Percentiles rank a stretch among this genome's conserved stretches.
These are phyloP conservation scores for Drosophila sechellia DNA, from an alignment of 1,140 invertebrate species.

Conservation along the genomic window DNA sequence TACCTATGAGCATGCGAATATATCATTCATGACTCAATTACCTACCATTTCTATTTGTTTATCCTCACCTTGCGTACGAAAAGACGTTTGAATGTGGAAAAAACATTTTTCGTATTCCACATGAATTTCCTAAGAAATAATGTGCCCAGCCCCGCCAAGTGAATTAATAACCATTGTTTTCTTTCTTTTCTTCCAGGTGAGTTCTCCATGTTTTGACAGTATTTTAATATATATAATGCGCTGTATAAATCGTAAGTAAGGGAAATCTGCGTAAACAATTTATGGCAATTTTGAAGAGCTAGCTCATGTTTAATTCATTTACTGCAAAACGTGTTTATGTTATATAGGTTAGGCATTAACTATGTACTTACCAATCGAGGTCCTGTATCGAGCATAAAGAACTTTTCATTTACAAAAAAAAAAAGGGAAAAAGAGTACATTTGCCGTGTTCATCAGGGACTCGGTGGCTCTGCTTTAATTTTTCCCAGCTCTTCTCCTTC, in stretches of 20 bases:
- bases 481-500: slow-evolving; percentile 4
- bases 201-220: slow-evolving; percentile 20
- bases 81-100: slow-evolving; percentile 27
- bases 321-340: too few species aligned
- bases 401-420: not conserved
- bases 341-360: too few species aligned
- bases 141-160: not conserved
- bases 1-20: not conserved
- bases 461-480: not conserved
- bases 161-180: slow-evolving; percentile 35
- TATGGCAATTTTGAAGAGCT: not conserved
- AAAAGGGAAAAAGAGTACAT: not conserved
- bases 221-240: not conserved
- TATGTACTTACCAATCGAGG: too few species aligned
- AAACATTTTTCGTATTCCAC: slow-evolving; percentile 27
- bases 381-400: not conserved
- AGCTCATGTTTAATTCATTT: not conserved
- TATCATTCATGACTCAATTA: slow-evolving; percentile 37
- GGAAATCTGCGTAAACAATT: not conserved
- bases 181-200: slow-evolving; percentile 36
- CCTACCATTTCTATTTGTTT: slow-evolving; percentile 28
- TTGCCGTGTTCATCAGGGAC: slow-evolving; percentile 10
- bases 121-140: slow-evolving; percentile 13
- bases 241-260: slow-evolving; percentile 20
- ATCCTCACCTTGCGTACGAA: slow-evolving; percentile 26